phyloP scores from a whole-genome alignment of 2,888 invertebrate species.

The Netelia inedita region DNA sequence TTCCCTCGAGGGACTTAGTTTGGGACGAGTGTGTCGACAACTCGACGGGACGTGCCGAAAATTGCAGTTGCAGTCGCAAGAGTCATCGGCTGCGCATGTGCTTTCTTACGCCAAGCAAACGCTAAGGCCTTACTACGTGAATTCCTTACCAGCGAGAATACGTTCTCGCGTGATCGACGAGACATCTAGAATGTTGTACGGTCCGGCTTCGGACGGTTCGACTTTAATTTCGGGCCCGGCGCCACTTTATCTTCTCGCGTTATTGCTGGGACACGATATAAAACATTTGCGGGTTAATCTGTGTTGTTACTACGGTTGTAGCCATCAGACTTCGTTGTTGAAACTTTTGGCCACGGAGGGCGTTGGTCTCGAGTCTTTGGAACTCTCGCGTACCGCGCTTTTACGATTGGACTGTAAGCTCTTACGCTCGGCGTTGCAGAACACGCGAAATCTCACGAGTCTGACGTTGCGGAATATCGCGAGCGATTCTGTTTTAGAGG shows the following conservation, averaged over 20 bases:
- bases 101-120: slow-evolving; percentile 81
- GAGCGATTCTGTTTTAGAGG: slow-evolving; percentile 83
- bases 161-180: slow-evolving; percentile 83
- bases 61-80: slow-evolving; percentile 83
- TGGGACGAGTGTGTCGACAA: slow-evolving; percentile 83
- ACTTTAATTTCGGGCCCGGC: slow-evolving; percentile 83
- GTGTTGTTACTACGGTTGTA: slow-evolving; percentile 85
- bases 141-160: slow-evolving; percentile 82
- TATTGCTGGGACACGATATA: slow-evolving; percentile 84
- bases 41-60: slow-evolving; percentile 83
- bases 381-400: slow-evolving; percentile 83
- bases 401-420: slow-evolving; percentile 83
- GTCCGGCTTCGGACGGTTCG: slow-evolving; percentile 82
- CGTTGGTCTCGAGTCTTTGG: slow-evolving; percentile 82
- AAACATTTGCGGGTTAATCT: slow-evolving; percentile 83
- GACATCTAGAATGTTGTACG: slow-evolving; percentile 82
- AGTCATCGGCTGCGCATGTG: slow-evolving; percentile 82
- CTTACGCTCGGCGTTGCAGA: slow-evolving; percentile 81
- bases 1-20: slow-evolving; percentile 82
- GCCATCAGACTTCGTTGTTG: slow-evolving; percentile 84
- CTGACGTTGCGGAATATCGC: slow-evolving; percentile 85
- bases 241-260: slow-evolving; percentile 82
- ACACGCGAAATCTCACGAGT: slow-evolving; percentile 81
- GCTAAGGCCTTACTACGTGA: slow-evolving; percentile 83
- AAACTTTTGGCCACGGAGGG: slow-evolving; percentile 83